A percentile compares a stretch with the other conserved stretches of the same genome.
These are phyloP conservation scores for Balaeniceps rex DNA, from an alignment of 2,113 vertebrate genomes.

Conservation along the genomic window DNA sequence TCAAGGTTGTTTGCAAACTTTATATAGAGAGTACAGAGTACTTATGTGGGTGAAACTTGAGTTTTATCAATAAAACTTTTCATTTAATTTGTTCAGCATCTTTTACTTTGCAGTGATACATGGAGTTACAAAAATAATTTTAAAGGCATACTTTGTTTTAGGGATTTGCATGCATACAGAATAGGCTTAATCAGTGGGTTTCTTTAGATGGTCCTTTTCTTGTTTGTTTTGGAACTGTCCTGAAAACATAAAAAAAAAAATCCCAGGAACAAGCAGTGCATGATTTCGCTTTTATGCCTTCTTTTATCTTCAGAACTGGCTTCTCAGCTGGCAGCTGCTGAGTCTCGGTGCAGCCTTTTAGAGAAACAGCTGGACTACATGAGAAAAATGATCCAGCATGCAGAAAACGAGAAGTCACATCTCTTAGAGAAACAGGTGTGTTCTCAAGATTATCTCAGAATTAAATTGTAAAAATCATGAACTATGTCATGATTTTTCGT, in stretches of 20 bases:
- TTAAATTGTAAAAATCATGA: neutral
- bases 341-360: constrained; percentile 85
- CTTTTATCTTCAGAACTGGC: constrained; percentile 75
- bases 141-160: neutral
- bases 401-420: constrained; percentile 79
- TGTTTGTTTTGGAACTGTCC: neutral
- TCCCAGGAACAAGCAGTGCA: neutral
- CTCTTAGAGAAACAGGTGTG: constrained; percentile 86
- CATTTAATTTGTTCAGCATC: neutral
- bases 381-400: constrained; percentile 84
- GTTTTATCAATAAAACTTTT: neutral
- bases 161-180: neutral
- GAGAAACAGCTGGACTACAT: constrained; percentile 92
- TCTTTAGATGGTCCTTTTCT: neutral
- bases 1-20: constrained; percentile 53
- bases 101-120: neutral
- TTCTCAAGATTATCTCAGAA: neutral
- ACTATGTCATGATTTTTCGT: neutral
- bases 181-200: neutral
- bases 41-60: neutral
- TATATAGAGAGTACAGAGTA: neutral
- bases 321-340: constrained; percentile 83
- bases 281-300: neutral
- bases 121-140: neutral
- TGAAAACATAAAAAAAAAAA: neutral